Base-by-base conservation (phyloP, 2,113 vertebrate species). In the Rhodinocichla rosea region DNA sequence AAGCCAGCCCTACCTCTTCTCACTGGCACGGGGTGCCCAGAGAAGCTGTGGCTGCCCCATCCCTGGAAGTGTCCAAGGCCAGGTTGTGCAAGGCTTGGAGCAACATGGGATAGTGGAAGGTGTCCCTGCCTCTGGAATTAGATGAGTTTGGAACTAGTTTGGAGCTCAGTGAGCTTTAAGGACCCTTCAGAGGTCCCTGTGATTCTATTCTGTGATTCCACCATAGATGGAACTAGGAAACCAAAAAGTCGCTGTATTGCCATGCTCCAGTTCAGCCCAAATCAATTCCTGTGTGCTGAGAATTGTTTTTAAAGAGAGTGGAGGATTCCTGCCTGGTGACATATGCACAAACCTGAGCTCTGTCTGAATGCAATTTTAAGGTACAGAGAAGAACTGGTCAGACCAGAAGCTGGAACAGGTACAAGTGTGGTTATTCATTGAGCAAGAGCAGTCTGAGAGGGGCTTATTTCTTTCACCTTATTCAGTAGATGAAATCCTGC, bases 171-270 rank as follows among this genome's bases (percentile, higher is more conserved):
- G 64, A 53, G 7, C n/a, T 55, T 45, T 70, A 30, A 47, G 33
- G 6, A 45, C 15, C 23, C 23, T 53, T 78, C n/a, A n/a, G n/a
- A n/a, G n/a, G n/a, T n/a, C n/a, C 53, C 33, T 62, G 39, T 39
- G 64, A 39, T 60, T 53, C 18, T 78, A 1, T 28, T 78, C n/a
- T 52, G 0, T 28, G 23, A 53, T 33, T 78, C 45, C 19, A 27
- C 39, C 9, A 24, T 5, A 49, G 37, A 7, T 53, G 12, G 50
- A 78, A 50, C 8, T 68, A 52, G 35, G 35, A 69, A 70, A 70
- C 35, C 35, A 44, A 40, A 57, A 59, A 71, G 23, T 39, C 0
- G 0, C 30, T 71, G 8, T 50, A 20, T 39, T 68, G 30, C 20
- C 17, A 4, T 55, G 33, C 10, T 56, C 7, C 37, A 24, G 1